A percentile compares a stretch with the other conserved stretches of the same genome.
phyloP scores from a whole-genome alignment of 2,888 invertebrate genomes.

The Serripes groenlandicus region DNA sequence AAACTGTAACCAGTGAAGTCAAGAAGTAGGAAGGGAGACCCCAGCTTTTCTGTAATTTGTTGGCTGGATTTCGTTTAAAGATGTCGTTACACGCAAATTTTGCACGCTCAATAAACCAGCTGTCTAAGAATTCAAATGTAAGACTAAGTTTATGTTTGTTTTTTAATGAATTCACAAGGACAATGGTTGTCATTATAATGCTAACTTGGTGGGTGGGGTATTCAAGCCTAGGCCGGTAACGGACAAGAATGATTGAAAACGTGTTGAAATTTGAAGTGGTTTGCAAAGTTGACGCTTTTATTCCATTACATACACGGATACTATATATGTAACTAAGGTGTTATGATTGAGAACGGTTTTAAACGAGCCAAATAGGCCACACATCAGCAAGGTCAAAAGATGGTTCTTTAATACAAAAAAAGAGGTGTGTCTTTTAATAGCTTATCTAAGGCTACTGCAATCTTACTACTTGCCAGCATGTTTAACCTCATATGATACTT shows the following conservation, averaged over 20 bases:
- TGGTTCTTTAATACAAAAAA: not conserved
- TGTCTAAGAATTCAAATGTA: slow-evolving; percentile 5
- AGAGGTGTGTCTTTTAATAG: too few species aligned
- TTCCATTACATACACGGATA: not conserved
- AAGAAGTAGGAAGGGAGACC: not conserved
- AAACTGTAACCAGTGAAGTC: slow-evolving; percentile 24
- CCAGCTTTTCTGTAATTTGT: not conserved
- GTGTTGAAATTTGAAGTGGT: not conserved
- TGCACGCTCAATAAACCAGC: not conserved
- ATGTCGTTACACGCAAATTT: slow-evolving; percentile 10
- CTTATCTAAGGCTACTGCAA: too few species aligned
- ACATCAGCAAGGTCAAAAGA: slow-evolving; percentile 2
- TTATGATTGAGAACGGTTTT: too few species aligned
- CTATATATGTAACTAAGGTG: not conserved
- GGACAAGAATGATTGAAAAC: too few species aligned
- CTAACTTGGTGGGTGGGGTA: slow-evolving; percentile 10
- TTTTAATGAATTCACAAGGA: not conserved
- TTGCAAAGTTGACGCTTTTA: not conserved
- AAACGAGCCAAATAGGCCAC: too few species aligned
- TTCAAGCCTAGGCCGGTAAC: not conserved
- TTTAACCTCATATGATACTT: too few species aligned
- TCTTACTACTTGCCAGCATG: too few species aligned
- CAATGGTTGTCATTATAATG: not conserved
- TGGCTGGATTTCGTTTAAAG: not conserved
- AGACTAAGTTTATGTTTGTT: not conserved